phyloP scores from a whole-genome alignment of 2,113 vertebrate species.

The Galbula dea region DNA sequence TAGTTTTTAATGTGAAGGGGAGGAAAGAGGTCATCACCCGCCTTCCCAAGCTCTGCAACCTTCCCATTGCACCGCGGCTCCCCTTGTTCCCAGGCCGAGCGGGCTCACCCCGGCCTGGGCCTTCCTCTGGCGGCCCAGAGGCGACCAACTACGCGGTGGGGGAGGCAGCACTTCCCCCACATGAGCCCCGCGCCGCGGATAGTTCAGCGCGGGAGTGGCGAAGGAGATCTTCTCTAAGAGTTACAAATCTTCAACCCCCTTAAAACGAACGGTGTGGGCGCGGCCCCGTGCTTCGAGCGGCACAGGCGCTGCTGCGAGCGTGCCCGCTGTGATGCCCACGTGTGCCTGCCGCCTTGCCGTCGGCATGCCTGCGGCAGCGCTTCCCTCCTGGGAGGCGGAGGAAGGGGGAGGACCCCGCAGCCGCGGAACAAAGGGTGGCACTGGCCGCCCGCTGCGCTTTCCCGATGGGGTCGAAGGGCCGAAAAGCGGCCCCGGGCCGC shows the following conservation, averaged over 20 bases:
- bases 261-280: fast-evolving
- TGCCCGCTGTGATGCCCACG: not conserved
- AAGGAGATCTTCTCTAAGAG: fast-evolving
- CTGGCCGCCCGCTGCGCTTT: constrained; percentile 74
- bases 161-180: not conserved
- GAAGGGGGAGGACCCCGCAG: constrained; percentile 56
- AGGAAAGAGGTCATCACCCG: too few relatives aligned
- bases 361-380: not conserved
- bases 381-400: not conserved
- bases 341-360: fast-evolving
- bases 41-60: not conserved
- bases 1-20: not conserved
- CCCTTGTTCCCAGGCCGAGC: not conserved
- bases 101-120: not conserved
- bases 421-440: constrained; percentile 84
- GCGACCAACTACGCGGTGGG: not conserved
- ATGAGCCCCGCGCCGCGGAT: not conserved
- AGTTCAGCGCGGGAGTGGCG: not conserved
- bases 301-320: not conserved
- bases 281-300: not conserved
- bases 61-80: not conserved
- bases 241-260: fast-evolving
- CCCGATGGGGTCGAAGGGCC: constrained; percentile 80
- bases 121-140: constrained; percentile 16
- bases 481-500: constrained; percentile 78